Conservation (phyloP, 1,140 invertebrate genomes). For the Thalassaphorura encarpata region DNA sequence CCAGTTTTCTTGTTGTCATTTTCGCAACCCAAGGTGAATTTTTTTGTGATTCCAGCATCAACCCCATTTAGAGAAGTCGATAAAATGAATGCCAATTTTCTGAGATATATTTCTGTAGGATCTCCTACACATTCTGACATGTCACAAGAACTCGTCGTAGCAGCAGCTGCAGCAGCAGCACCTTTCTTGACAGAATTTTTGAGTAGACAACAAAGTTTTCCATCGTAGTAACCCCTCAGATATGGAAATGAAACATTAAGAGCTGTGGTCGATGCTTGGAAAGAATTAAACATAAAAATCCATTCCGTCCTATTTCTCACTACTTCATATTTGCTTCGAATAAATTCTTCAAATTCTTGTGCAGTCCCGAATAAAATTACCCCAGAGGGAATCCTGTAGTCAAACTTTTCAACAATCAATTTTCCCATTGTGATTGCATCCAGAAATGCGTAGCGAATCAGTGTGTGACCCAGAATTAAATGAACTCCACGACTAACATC, state of each 20-base stretch:
- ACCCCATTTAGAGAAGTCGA: slow-evolving; percentile 10
- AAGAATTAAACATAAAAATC: slow-evolving; percentile 25
- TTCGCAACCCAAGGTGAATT: neutral
- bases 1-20: neutral
- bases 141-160: neutral
- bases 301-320: slow-evolving; percentile 27
- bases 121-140: slow-evolving; percentile 1
- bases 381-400: slow-evolving; percentile 28
- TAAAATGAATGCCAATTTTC: slow-evolving; percentile 20
- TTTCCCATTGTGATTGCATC: slow-evolving; percentile 10
- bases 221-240: slow-evolving; percentile 17
- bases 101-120: slow-evolving; percentile 14
- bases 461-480: slow-evolving; percentile 25
- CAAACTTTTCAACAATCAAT: slow-evolving; percentile 30
- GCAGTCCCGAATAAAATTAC: slow-evolving; percentile 24
- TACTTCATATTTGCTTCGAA: slow-evolving; percentile 7
- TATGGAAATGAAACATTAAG: slow-evolving; percentile 27
- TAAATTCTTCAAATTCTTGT: slow-evolving; percentile 16
- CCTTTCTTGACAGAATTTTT: neutral
- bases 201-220: slow-evolving; percentile 17
- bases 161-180: neutral
- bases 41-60: slow-evolving; percentile 6
- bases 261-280: neutral
- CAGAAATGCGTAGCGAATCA: slow-evolving; percentile 31
- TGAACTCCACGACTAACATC: slow-evolving; percentile 27